Base-by-base conservation (phyloP, 30 jellyfish, hydroid and myxozoan genomes). In the Chironex yamaguchii region DNA sequence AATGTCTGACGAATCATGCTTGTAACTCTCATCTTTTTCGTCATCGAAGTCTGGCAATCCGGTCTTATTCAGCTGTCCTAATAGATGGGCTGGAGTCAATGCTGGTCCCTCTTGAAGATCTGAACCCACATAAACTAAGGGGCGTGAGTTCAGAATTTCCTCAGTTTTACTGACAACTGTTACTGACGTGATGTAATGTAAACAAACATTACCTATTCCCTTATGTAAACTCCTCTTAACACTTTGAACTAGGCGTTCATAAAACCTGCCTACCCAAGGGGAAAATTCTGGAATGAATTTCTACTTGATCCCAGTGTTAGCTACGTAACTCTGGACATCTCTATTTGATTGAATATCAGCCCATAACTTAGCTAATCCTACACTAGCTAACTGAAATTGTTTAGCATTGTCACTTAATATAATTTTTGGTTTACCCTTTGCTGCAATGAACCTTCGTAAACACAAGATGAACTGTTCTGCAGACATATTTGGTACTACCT, bases 231-330 rank as follows among this genome's bases (percentile, higher is more conserved):
- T 53, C 0, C 82, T 73, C 62, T 84, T 72, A 2, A 72, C 29
- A 33, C 29, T 32, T 50, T 62, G 71, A 1, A 84, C 89, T 75
- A 74, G 9, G 22, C 86, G 12, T 30, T 86, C 96, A 29, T 34
- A 86, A 30, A 52, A 71, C 22, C 96, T 91, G 3, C 92, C 96
- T 36, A 32, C 29, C 96, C 96, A 86, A 0, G 92, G 91, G 53
- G 88, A 30, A 12, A 21, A 21, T 29, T 86, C 48, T 17, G 63
- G 6, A 54, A 53, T 87, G 52, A 76, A 87, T 54, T 52, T 36
- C 87, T 87, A 68, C 17, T 0, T 24, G 0, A 87, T 51, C 29
- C 84, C 50, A 12, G 12, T 42, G 14, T 31, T 33, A 17, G 42
- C 24, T 20, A 87, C 23, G 52, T 28, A 86, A 29, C 27, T 64